Percentiles rank a stretch among this genome's conserved stretches.
Conservation (phyloP, 2,888 invertebrate species). For the Nysson spinosus region DNA sequence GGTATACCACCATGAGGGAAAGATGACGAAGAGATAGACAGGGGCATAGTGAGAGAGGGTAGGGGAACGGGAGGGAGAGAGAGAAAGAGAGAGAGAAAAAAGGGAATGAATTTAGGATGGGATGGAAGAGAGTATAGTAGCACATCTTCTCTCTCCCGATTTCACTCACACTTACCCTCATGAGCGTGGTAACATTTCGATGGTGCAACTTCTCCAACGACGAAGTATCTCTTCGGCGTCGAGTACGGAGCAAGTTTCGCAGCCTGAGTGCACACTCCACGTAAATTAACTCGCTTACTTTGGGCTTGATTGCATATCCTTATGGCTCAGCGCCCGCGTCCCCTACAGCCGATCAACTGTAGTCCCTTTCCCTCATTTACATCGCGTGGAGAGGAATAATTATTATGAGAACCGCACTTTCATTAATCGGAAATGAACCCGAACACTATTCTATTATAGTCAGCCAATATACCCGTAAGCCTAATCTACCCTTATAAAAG, state of each 20-base stretch:
- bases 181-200: conserved; percentile 64
- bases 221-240: conserved; percentile 57
- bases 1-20: conserved; percentile 54
- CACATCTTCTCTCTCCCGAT: conserved; percentile 23
- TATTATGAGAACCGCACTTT: conserved; percentile 40
- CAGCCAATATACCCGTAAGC: too few species aligned
- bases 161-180: conserved; percentile 50
- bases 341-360: conserved; percentile 47
- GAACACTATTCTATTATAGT: conserved; percentile 3
- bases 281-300: conserved; percentile 70
- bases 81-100: too few species aligned
- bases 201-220: conserved; percentile 63
- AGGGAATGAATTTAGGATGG: too few species aligned
- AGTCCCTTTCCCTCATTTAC: conserved; percentile 31
- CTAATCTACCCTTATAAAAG: too few species aligned
- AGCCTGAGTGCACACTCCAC: conserved; percentile 68
- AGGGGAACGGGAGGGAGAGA: conserved; percentile 14
- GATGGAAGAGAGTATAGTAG: conserved; percentile 14
- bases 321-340: conserved; percentile 53
- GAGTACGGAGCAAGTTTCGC: conserved; percentile 65
- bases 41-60: not conserved
- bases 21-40: conserved; percentile 49
- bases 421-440: conserved; percentile 35
- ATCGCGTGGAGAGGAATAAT: conserved; percentile 35
- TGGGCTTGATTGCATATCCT: conserved; percentile 68